A percentile compares a stretch with the other conserved stretches of the same genome.
Conservation (phyloP, 2,888 invertebrate species). For the Drosophila macrothrix region DNA sequence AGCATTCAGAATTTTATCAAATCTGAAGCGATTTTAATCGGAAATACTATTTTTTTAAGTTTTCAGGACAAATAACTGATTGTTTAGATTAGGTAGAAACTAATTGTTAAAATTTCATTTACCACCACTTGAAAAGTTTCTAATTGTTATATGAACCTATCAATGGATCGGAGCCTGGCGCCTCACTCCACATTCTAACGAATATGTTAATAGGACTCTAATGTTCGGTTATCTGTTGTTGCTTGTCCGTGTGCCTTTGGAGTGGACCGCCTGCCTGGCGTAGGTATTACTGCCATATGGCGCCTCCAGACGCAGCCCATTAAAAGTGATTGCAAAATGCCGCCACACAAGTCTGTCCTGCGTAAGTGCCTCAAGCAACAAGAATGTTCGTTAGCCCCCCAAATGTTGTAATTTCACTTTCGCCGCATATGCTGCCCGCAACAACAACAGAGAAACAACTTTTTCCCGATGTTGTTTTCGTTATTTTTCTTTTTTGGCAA, state of each 20-base stretch:
- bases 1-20: neutral
- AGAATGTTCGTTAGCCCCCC: constrained; percentile 7
- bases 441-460: constrained; percentile 32
- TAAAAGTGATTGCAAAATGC: constrained; percentile 74
- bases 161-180: neutral
- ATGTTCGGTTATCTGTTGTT: constrained; percentile 24
- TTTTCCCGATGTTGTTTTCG: constrained; percentile 36
- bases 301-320: constrained; percentile 61
- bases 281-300: constrained; percentile 51
- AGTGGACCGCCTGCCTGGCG: constrained; percentile 9
- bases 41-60: neutral
- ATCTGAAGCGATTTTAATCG: neutral
- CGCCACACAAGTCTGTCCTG: constrained; percentile 29
- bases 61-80: neutral
- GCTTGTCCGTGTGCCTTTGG: constrained; percentile 3
- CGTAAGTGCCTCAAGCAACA: constrained; percentile 34
- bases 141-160: neutral
- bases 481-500: constrained; percentile 59
- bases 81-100: neutral
- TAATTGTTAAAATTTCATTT: neutral
- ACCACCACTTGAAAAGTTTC: neutral
- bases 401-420: constrained; percentile 70
- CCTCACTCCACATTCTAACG: constrained; percentile 5
- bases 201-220: constrained; percentile 33
- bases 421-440: constrained; percentile 69